Percentiles rank a stretch among this genome's conserved stretches.
These are phyloP conservation scores for Microplitis manilae DNA, from an alignment of 2,888 invertebrate genomes.

Conservation along the genomic window DNA sequence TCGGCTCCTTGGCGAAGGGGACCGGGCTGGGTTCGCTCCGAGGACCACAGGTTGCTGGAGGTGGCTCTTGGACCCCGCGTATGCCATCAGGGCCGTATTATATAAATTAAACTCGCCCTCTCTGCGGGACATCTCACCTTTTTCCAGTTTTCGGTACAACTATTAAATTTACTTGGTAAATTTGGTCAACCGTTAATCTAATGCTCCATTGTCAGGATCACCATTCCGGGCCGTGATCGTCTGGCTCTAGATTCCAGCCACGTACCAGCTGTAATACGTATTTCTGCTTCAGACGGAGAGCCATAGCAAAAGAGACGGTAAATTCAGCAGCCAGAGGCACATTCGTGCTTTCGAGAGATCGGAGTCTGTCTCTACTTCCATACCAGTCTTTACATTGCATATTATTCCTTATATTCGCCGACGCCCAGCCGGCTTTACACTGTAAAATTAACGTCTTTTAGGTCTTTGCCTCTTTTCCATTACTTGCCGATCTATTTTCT, in stretches of 20 bases:
- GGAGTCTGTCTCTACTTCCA: background rate
- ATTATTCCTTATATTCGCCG: slow-evolving; percentile 57
- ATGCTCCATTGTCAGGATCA: background rate
- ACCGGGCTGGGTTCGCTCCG: slow-evolving; percentile 37
- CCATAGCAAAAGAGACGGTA: background rate
- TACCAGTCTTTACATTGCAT: slow-evolving; percentile 42
- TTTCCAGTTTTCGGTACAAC: background rate
- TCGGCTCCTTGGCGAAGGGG: slow-evolving; percentile 33
- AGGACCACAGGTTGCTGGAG: slow-evolving; percentile 67
- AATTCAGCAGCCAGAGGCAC: slow-evolving; percentile 66
- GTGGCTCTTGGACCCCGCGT: slow-evolving; percentile 47
- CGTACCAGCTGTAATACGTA: background rate
- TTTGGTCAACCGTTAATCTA: too few relatives aligned
- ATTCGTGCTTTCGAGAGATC: slow-evolving; percentile 49
- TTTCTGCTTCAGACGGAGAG: background rate
- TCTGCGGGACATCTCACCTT: slow-evolving; percentile 16
- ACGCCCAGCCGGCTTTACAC: slow-evolving; percentile 68
- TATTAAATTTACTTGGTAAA: too few relatives aligned
- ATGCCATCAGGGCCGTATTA: slow-evolving; percentile 63
- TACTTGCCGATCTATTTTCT: too few relatives aligned
- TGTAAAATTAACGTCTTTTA: slow-evolving; percentile 47
- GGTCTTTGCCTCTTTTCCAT: background rate
- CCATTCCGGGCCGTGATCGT: background rate
- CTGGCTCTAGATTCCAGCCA: background rate
- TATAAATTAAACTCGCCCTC: background rate